A percentile compares a stretch with the other conserved stretches of the same genome.
Conservation (phyloP, 2,797 vertebrate species). For the Prunella strophiata region DNA sequence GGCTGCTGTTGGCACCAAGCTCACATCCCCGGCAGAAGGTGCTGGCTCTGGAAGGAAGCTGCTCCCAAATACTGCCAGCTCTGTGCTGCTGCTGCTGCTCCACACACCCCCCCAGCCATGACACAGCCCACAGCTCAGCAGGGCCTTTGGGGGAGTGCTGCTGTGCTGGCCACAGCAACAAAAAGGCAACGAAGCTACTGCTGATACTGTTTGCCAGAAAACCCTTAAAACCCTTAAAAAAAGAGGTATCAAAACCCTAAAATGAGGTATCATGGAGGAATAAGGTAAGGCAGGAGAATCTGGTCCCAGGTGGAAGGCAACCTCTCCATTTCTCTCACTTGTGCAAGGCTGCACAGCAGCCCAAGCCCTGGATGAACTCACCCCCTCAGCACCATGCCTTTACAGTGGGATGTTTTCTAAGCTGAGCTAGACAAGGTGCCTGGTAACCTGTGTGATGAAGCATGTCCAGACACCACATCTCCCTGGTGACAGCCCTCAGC, state of each 20-base stretch:
- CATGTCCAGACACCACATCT: background rate
- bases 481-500: background rate
- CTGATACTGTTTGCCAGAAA: background rate
- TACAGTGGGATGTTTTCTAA: background rate
- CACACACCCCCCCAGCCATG: background rate
- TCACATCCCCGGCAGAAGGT: background rate
- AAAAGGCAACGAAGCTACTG: background rate
- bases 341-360: background rate
- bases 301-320: background rate
- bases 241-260: too few relatives aligned
- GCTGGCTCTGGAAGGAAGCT: background rate
- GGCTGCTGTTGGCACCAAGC: background rate
- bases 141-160: background rate
- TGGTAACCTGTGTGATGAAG: background rate
- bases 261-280: background rate
- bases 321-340: background rate
- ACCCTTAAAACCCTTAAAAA: background rate
- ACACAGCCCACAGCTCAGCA: background rate
- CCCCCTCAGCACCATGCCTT: background rate
- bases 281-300: background rate
- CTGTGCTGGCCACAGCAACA: background rate
- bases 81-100: background rate
- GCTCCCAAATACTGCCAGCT: background rate
- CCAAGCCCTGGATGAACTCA: background rate
- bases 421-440: background rate